Conservation (phyloP, 1,140 invertebrate genomes). For the Drosophila ohnishii region DNA sequence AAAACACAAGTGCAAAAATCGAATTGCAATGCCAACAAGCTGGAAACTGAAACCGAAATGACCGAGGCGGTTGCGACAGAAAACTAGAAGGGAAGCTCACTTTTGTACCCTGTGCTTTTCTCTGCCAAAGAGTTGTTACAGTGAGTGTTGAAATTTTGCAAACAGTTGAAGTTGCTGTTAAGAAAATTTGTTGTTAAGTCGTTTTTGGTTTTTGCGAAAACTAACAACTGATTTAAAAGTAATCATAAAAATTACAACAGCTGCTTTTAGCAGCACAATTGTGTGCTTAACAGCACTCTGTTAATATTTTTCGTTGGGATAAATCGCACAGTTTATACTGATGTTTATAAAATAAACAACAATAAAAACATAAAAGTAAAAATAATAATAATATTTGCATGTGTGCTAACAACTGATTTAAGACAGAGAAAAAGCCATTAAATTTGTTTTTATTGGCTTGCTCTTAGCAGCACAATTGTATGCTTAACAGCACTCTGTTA, state of each 20-base stretch:
- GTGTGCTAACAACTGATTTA: too few species aligned
- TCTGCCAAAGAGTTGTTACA: not conserved
- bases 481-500: not conserved
- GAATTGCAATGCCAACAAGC: conserved; percentile 67
- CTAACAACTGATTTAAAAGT: not conserved
- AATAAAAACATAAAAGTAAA: not conserved
- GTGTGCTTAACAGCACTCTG: too few species aligned
- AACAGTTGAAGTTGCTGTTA: not conserved
- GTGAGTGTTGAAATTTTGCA: not conserved
- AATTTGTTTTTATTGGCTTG: too few species aligned
- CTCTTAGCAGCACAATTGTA: too few species aligned
- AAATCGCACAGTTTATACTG: not conserved
- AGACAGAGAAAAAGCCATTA: too few species aligned
- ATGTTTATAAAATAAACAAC: not conserved
- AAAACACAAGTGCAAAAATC: conserved; percentile 57
- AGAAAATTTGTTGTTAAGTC: not conserved
- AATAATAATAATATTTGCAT: not conserved
- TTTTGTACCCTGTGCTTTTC: not conserved
- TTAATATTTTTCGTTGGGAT: too few species aligned
- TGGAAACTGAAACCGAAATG: conserved; percentile 47
- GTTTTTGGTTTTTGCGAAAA: not conserved
- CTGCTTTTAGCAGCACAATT: too few species aligned
- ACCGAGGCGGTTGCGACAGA: conserved; percentile 11
- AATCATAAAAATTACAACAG: too few species aligned
- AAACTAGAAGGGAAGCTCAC: conserved; percentile 5